A percentile compares a stretch with the other conserved stretches of the same genome.
phyloP scores from a whole-genome alignment of 2,888 invertebrate genomes.

The Agonopterix arenella region DNA sequence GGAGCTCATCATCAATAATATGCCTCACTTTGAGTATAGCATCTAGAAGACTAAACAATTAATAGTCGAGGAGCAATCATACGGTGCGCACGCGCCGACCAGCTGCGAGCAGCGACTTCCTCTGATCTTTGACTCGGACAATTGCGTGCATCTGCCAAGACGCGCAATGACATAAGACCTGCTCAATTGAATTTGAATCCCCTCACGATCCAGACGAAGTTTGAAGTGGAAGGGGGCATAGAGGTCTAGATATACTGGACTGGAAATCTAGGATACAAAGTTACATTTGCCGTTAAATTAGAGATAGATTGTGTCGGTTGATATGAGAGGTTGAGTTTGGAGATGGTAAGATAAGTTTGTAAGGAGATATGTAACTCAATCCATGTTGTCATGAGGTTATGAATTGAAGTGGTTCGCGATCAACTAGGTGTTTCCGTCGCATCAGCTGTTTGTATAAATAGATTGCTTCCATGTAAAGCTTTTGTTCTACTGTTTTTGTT shows the following conservation, averaged over 20 bases:
- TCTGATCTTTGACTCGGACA: slow-evolving; percentile 73
- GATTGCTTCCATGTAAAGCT: neutral
- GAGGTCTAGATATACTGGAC: slow-evolving; percentile 34
- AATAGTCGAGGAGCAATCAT: slow-evolving; percentile 10
- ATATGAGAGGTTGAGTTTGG: slow-evolving; percentile 7
- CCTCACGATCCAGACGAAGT: slow-evolving; percentile 23
- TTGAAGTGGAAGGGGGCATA: slow-evolving; percentile 16
- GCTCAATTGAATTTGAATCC: slow-evolving; percentile 42
- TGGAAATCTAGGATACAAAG: slow-evolving; percentile 24
- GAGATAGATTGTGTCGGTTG: slow-evolving; percentile 6
- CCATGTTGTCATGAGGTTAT: slow-evolving; percentile 70
- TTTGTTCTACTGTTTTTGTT: neutral
- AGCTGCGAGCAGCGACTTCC: slow-evolving; percentile 49
- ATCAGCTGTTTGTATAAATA: slow-evolving; percentile 49
- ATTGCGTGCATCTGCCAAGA: slow-evolving; percentile 65
- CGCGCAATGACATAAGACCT: slow-evolving; percentile 36
- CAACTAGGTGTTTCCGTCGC: slow-evolving; percentile 69
- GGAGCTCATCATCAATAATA: too few relatives aligned
- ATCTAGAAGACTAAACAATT: neutral
- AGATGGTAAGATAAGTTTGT: slow-evolving; percentile 28
- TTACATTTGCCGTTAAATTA: slow-evolving; percentile 18
- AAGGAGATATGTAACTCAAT: slow-evolving; percentile 68
- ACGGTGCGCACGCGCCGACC: slow-evolving; percentile 42
- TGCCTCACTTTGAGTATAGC: too few relatives aligned
- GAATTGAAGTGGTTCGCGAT: slow-evolving; percentile 73